Conservation (phyloP, 2,888 invertebrate species). For the Linyphia triangularis region DNA sequence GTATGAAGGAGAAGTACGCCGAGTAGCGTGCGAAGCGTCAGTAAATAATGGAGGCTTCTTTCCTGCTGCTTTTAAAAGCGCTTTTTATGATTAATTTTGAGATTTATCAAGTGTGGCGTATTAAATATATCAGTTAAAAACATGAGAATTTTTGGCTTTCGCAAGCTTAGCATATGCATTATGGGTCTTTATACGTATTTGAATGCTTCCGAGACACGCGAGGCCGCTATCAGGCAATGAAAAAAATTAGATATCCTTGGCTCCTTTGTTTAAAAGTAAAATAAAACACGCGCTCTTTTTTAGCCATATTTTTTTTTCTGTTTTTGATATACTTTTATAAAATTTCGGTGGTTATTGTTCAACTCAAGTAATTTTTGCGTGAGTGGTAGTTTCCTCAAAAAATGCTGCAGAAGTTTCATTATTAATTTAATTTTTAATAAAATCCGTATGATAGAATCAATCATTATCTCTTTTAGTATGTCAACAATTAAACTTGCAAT, state of each 20-base stretch:
- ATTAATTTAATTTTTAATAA: no score
- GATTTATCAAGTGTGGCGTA: conserved; percentile 58
- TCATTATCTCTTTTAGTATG: no score
- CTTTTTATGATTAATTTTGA: conserved; percentile 64
- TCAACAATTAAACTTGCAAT: no score
- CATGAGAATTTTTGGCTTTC: conserved; percentile 41
- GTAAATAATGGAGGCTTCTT: conserved; percentile 57
- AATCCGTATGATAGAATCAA: no score
- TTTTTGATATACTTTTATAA: no score
- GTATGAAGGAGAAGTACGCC: conserved; percentile 17
- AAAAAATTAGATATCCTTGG: not conserved
- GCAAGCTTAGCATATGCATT: conserved; percentile 21
- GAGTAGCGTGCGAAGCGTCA: conserved; percentile 55
- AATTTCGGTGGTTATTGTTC: no score
- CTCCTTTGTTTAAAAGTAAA: no score
- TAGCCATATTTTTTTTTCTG: no score
- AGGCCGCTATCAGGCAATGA: not conserved
- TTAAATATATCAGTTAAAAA: conserved; percentile 56
- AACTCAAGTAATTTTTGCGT: no score
- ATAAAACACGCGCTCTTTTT: no score
- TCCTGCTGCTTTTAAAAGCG: conserved; percentile 37
- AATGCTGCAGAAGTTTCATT: no score
- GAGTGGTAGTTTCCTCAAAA: no score
- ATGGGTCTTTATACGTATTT: conserved; percentile 51
- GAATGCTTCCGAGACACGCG: conserved; percentile 48